Base-by-base conservation (phyloP, 1,140 invertebrate species). In the Drosophila carrolli region DNA sequence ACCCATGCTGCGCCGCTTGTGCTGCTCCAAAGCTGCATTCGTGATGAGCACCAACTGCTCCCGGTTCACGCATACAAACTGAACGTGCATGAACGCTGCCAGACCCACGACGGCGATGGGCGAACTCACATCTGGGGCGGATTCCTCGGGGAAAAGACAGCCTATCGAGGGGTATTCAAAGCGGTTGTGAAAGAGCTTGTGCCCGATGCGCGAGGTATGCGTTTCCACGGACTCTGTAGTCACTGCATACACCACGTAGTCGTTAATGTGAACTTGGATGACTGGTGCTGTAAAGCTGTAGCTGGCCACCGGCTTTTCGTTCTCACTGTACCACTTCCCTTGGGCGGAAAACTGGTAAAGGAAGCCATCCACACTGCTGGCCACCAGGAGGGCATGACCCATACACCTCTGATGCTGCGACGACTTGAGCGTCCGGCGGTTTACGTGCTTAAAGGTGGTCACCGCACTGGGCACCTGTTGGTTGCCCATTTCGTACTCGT, bases 171-270 rank as follows among this genome's bases (percentile, higher is more conserved):
- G 91, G 59, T 92, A 92, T 51, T 92, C 91, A 32, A 92, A 92
- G 4, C 84, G 82, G 75, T 91, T 92, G 35, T 86, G 78, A 48
- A 92, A 92, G 1, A 95, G 79, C 44, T 94, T 93, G 84, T 95
- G 94, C 0, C 94, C 94, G 38, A 95, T 93, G 38, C 96, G 93
- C 32, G 96, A 93, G 0, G 96, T 97, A 75, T 97, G 97, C 0
- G 96, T 95, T 89, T 97, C 96, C 6, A 97, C 93, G 1, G 96
- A 96, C 63, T 95, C 95, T 43, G 95, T 95, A 1, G 96, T 97
- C 0, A 97, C 90, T 0, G 96, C 96, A 89, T 97, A 96, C 1
- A 97, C 88, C 53, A 96, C 93, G 56, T 94, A 95, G 61, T 95
- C 93, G 78, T 96, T 95, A 11, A 97, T 92, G 7, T 94, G 93